These are phyloP conservation scores for Bubalus kerabau DNA, from an alignment of 2,113 vertebrate genomes.

Conservation along the genomic window DNA sequence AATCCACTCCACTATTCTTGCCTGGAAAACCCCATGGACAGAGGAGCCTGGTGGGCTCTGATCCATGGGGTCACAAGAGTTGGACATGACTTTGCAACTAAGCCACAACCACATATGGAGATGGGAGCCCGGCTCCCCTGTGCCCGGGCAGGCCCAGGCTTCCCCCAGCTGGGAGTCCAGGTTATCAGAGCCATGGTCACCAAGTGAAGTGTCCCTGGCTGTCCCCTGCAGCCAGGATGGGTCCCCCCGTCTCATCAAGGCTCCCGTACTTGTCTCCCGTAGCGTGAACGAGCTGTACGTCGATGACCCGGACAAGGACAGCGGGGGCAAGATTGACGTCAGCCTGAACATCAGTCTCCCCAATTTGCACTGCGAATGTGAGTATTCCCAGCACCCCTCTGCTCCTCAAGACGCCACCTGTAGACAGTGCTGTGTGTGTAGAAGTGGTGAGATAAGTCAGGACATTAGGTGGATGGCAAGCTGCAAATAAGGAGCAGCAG, in stretches of 20 bases:
- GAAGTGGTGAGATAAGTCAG: fast-evolving
- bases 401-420: not conserved
- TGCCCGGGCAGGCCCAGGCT: not conserved
- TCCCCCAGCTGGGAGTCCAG: not conserved
- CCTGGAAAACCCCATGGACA: not conserved
- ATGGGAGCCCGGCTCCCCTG: too few species aligned
- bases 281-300: constrained; percentile 99
- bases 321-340: constrained; percentile 99
- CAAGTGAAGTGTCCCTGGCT: not conserved
- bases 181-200: not conserved
- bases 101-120: not conserved
- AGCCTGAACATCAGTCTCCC: constrained; percentile 98
- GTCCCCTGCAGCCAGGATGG: not conserved
- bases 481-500: fast-evolving
- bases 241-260: not conserved
- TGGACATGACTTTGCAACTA: not conserved
- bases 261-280: constrained; percentile 55
- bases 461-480: not conserved
- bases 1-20: not conserved
- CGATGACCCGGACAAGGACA: constrained; percentile 98
- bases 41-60: not conserved
- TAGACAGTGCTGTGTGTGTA: not conserved
- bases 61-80: not conserved
- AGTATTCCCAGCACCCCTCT: constrained; percentile 78
- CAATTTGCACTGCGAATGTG: constrained; percentile 97